Evolutionary conservation across 2,797 vertebrate species (phyloP).

Genomic region (Columba guinea): DNA sequence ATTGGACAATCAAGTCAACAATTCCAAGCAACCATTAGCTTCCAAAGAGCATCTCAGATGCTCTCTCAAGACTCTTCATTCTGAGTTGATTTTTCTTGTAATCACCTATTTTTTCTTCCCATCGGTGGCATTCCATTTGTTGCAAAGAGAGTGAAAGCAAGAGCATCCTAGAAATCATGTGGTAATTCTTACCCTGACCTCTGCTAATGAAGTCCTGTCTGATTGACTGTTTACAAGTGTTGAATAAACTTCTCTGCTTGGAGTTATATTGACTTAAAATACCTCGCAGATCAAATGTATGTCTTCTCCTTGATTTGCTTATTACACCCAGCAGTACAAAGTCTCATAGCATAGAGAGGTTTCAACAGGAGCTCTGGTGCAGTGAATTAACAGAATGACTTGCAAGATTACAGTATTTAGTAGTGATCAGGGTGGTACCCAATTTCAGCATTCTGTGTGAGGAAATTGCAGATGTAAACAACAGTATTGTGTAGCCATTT

Average conservation of each 20-base stretch:
- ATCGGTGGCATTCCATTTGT: not conserved
- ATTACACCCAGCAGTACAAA: not conserved
- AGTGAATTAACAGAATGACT: not conserved
- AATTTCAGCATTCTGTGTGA: not conserved
- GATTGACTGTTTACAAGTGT: not conserved
- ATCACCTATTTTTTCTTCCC: not conserved
- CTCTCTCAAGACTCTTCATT: not conserved
- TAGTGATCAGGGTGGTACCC: not conserved
- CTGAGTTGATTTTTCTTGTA: not conserved
- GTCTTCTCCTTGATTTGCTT: not conserved
- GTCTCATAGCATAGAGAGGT: not conserved
- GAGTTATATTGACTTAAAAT: slow-evolving; percentile 1
- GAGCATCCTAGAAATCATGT: not conserved
- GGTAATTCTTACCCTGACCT: not conserved
- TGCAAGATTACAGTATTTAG: not conserved
- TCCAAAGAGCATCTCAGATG: not conserved
- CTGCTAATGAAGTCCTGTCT: not conserved
- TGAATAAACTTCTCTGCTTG: not conserved
- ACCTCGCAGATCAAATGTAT: not conserved
- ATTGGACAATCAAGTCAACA: not conserved
- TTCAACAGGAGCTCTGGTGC: not conserved
- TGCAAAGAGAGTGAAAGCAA: not conserved
- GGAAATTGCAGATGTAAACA: not conserved
- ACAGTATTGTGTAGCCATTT: not conserved
- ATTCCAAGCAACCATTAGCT: not conserved